Evolutionary conservation across 2,888 invertebrate species (phyloP).

Genomic region (Flexamia atlantica): DNA sequence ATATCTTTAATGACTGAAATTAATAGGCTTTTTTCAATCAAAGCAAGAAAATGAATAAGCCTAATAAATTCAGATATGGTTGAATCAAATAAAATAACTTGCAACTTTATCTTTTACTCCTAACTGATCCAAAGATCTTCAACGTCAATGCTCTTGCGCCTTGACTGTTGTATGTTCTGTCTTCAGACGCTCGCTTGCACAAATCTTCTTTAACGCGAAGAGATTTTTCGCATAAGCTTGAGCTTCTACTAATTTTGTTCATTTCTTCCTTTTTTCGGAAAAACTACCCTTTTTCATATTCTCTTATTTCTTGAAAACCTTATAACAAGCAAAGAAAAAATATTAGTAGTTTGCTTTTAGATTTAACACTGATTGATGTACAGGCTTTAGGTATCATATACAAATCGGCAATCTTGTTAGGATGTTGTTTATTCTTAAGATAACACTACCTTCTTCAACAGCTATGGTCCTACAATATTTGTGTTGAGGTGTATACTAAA

Average conservation of each 20-base stretch:
- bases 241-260: slow-evolving; percentile 21
- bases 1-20: too few relatives aligned
- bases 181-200: slow-evolving; percentile 33
- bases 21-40: neutral
- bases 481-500: neutral
- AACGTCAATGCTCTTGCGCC: slow-evolving; percentile 55
- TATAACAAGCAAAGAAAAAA: slow-evolving; percentile 61
- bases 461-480: neutral
- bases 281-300: slow-evolving; percentile 39
- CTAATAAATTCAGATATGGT: neutral
- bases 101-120: neutral
- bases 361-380: slow-evolving; percentile 5
- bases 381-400: slow-evolving; percentile 6
- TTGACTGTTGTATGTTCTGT: slow-evolving; percentile 42
- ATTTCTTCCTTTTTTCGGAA: slow-evolving; percentile 37
- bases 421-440: neutral
- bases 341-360: slow-evolving; percentile 54
- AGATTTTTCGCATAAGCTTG: slow-evolving; percentile 54
- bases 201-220: slow-evolving; percentile 55
- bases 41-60: neutral
- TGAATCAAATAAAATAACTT: neutral
- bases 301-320: slow-evolving; percentile 60
- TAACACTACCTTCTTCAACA: slow-evolving; percentile 14
- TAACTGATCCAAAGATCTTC: slow-evolving; percentile 52
- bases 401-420: neutral